Base-by-base conservation (phyloP, 2,797 vertebrate species). In the Manis pentadactyla region DNA sequence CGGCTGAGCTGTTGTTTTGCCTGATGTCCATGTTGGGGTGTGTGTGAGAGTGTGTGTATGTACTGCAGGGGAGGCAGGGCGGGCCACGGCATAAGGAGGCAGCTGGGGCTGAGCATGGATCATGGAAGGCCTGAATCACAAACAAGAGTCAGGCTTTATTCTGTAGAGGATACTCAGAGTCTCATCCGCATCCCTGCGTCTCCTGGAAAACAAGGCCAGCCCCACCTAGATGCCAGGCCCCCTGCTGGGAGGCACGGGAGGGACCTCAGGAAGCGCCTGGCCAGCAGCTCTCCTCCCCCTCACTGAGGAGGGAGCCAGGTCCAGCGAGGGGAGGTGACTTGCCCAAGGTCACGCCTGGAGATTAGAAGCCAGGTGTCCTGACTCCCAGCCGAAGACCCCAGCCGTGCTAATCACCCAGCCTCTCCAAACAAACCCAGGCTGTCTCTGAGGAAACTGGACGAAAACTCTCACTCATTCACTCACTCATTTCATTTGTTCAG, bases 41-140 rank as follows among this genome's bases (percentile, higher is more conserved):
- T 18, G 25, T 25, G 7, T 29, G 49, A 42, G 46, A 37, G 34
- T 59, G 37, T 1, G 13, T 13, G 21, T 53, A 39, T 39, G 37
- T 39, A 39, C 37, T 57, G 27, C 10, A 4, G 15, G 42, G 12
- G n/a, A 21, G 69, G 71, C 86, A 46, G 74, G n/a, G 29, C 63
- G 31, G n/a, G 39, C 37, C 46, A 61, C 55, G 27, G 85, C 71
- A 90, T 17, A n/a, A 89, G 46, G 49, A 92, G 37, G 64, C 51
- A 31, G 27, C 1, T 46, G 19, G 63, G n/a, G 10, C 13, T 53
- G 69, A 87, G 84, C 51, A 17, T 42, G 25, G 71, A 53, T 12
- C 12, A 31, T 18, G 4, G 27, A 83, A 93, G 57, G 27, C 59
- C 68, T 91, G 82, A 95, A 77, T n/a, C 46, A 19, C 31, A 66